A percentile compares a stretch with the other conserved stretches of the same genome.
These are phyloP conservation scores for Mesoligia furuncula DNA, from an alignment of 2,888 invertebrate species.

Conservation along the genomic window DNA sequence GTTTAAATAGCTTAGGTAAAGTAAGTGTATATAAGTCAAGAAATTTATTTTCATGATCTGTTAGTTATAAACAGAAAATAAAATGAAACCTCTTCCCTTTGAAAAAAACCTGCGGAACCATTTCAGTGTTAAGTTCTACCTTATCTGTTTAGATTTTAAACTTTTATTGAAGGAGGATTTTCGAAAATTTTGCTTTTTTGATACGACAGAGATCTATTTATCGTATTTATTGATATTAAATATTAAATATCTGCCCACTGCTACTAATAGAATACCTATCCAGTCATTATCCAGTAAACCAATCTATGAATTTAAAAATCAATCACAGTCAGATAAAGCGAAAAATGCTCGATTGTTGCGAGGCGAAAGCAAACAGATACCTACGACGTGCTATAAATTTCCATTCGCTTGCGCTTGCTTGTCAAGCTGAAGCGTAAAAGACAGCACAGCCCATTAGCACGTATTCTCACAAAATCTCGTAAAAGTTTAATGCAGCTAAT, in stretches of 20 bases:
- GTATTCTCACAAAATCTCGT: no score
- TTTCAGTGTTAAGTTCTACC: slow-evolving; percentile 24
- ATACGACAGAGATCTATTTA: not conserved
- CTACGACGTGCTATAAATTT: not conserved
- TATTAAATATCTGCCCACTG: not conserved
- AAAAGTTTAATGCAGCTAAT: not conserved
- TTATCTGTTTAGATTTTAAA: slow-evolving; percentile 8
- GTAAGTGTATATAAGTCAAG: slow-evolving; percentile 32
- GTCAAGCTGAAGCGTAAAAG: not conserved
- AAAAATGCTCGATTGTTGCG: not conserved
- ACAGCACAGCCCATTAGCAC: not conserved
- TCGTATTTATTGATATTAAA: slow-evolving; percentile 5
- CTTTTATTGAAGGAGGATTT: slow-evolving; percentile 14
- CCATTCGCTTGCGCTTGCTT: not conserved
- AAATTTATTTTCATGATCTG: slow-evolving; percentile 1
- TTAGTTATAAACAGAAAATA: slow-evolving; percentile 3
- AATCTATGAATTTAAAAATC: not conserved
- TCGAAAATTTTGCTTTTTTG: not conserved
- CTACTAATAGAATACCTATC: no score
- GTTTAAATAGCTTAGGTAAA: slow-evolving; percentile 7
- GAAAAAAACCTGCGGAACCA: slow-evolving; percentile 1
- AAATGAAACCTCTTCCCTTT: not conserved
- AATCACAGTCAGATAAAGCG: no score
- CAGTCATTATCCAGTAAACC: not conserved
- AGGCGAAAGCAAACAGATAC: not conserved